Conservation (phyloP, 1,140 invertebrate genomes). For the Sminthurides bifidus region DNA sequence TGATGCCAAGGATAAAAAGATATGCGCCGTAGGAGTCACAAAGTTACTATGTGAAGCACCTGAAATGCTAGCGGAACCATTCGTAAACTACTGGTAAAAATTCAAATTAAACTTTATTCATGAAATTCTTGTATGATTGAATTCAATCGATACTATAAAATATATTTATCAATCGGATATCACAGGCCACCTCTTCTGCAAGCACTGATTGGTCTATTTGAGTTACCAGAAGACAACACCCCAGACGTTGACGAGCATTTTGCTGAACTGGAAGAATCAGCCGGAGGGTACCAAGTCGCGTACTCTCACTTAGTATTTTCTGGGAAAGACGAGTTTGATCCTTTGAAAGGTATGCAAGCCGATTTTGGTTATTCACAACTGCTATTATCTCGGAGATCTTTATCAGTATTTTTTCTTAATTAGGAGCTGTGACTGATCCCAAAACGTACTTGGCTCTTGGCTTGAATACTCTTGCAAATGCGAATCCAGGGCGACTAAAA, state of each 20-base stretch:
- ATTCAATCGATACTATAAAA: constrained; percentile 5
- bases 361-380: not conserved
- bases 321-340: constrained; percentile 58
- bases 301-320: constrained; percentile 81
- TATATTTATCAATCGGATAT: constrained; percentile 13
- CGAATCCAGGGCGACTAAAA: constrained; percentile 49
- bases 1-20: constrained; percentile 69
- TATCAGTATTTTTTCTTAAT: constrained; percentile 33
- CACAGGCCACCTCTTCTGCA: constrained; percentile 48
- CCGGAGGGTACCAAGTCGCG: constrained; percentile 68
- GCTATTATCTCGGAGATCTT: not conserved
- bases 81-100: constrained; percentile 51
- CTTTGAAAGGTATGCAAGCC: constrained; percentile 43
- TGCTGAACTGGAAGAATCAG: constrained; percentile 66
- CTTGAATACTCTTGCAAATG: constrained; percentile 48
- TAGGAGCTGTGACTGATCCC: constrained; percentile 46
- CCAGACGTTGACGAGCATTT: constrained; percentile 71
- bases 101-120: not conserved
- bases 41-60: constrained; percentile 69
- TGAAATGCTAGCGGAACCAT: constrained; percentile 49
- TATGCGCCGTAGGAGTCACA: constrained; percentile 74
- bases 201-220: constrained; percentile 70
- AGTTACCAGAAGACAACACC: constrained; percentile 70
- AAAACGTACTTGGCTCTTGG: constrained; percentile 58
- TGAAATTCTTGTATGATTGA: not conserved